A percentile compares a stretch with the other conserved stretches of the same genome.
Conservation (phyloP, 1,140 invertebrate genomes). For the Nasonia giraulti region DNA sequence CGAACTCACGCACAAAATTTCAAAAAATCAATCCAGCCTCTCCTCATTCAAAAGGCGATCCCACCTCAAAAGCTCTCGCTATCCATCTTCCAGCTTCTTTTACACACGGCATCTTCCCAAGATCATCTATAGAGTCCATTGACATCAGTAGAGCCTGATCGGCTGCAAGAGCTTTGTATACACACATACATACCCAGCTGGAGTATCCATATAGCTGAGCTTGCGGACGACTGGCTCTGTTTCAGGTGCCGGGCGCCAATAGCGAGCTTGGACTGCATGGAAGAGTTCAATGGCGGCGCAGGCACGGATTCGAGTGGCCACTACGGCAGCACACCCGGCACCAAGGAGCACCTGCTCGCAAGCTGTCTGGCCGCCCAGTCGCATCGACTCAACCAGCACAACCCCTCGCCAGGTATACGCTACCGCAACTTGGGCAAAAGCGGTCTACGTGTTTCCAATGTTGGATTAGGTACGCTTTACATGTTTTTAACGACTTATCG, state of each 20-base stretch:
- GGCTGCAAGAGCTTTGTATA: too few relatives aligned
- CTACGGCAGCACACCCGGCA: constrained; percentile 69
- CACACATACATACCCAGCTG: too few relatives aligned
- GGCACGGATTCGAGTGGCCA: constrained; percentile 70
- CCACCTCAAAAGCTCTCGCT: too few relatives aligned
- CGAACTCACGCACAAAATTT: too few relatives aligned
- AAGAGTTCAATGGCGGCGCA: constrained; percentile 85
- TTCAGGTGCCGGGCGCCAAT: constrained; percentile 90
- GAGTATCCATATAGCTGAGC: not conserved
- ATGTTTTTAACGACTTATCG: constrained; percentile 53
- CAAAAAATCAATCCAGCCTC: too few relatives aligned
- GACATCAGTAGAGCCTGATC: too few relatives aligned
- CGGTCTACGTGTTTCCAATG: constrained; percentile 92
- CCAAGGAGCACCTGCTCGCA: constrained; percentile 74
- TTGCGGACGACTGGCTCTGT: not conserved
- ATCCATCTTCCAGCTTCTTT: too few relatives aligned
- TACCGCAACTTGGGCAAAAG: constrained; percentile 95
- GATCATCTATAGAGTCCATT: too few relatives aligned
- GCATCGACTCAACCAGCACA: constrained; percentile 73
- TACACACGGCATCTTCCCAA: too few relatives aligned
- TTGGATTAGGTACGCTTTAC: constrained; percentile 84
- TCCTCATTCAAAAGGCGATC: too few relatives aligned
- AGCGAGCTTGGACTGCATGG: constrained; percentile 93
- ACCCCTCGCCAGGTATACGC: constrained; percentile 82
- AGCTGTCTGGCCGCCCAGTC: constrained; percentile 71